These are phyloP conservation scores for Acronicta aceris DNA, from an alignment of 2,888 invertebrate species.

Conservation along the genomic window DNA sequence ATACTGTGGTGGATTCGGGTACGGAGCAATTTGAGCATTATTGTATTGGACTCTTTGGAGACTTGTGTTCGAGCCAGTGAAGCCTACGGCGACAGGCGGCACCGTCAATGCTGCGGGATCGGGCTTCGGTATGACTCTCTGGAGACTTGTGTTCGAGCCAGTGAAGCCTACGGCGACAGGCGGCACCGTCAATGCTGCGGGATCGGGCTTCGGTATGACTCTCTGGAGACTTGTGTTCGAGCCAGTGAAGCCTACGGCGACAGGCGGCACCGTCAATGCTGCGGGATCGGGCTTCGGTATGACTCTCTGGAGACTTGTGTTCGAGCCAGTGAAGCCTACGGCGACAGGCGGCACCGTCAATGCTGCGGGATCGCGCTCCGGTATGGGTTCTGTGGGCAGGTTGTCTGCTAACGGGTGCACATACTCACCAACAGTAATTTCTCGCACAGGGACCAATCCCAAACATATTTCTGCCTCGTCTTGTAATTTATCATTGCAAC, in stretches of 20 bases:
- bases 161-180: constrained; percentile 14
- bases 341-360: constrained; percentile 20
- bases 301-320: too few relatives aligned
- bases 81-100: constrained; percentile 18
- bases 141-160: constrained; percentile 26
- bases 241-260: background rate
- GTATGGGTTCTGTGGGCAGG: constrained; percentile 68
- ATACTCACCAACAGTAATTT: constrained; percentile 54
- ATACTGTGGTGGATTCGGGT: constrained; percentile 35
- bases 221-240: too few relatives aligned
- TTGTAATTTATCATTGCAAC: constrained; percentile 71
- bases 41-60: constrained; percentile 26
- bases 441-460: constrained; percentile 69
- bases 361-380: constrained; percentile 41
- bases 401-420: constrained; percentile 68
- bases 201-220: constrained; percentile 58
- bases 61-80: constrained; percentile 29
- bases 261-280: constrained; percentile 21
- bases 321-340: background rate
- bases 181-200: constrained; percentile 11
- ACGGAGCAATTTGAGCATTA: constrained; percentile 8
- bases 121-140: constrained; percentile 62
- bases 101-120: constrained; percentile 6
- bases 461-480: constrained; percentile 74
- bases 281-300: constrained; percentile 55